Conservation (phyloP, 2,888 invertebrate species). For the Harmothoe impar region DNA sequence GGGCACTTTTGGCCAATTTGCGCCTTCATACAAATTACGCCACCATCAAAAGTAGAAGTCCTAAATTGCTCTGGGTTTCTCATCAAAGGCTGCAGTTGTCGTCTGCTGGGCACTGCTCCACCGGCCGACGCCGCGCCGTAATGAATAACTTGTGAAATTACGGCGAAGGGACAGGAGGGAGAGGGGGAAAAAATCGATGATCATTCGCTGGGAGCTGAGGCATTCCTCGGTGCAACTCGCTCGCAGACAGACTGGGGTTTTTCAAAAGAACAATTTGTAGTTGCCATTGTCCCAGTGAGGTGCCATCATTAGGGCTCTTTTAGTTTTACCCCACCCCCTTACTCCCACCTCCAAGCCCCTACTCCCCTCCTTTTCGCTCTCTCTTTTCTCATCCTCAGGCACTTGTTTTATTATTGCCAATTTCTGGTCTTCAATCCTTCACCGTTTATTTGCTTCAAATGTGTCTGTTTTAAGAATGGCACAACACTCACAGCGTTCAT, state of each 20-base stretch:
- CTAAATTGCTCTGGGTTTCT: slow-evolving; percentile 36
- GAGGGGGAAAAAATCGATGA: slow-evolving; percentile 44
- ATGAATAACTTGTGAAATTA: slow-evolving; percentile 58
- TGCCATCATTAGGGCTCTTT: slow-evolving; percentile 42
- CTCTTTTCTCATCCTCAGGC: slow-evolving; percentile 47
- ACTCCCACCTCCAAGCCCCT: background rate
- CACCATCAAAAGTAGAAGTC: slow-evolving; percentile 52
- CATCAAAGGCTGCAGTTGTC: slow-evolving; percentile 38
- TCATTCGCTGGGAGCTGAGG: slow-evolving; percentile 41
- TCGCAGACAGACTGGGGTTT: slow-evolving; percentile 30
- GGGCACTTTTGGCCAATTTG: slow-evolving; percentile 57
- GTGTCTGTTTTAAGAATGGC: background rate
- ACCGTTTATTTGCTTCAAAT: slow-evolving; percentile 16
- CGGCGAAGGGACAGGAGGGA: background rate
- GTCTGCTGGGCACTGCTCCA: slow-evolving; percentile 33
- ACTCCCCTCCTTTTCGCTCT: slow-evolving; percentile 18
- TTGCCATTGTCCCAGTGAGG: slow-evolving; percentile 46
- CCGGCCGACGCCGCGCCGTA: slow-evolving; percentile 5
- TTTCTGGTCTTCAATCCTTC: slow-evolving; percentile 13
- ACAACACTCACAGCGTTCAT: too few species aligned
- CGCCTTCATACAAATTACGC: slow-evolving; percentile 54
- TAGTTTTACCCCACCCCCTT: slow-evolving; percentile 24
- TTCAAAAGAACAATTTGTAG: slow-evolving; percentile 58
- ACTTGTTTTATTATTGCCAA: slow-evolving; percentile 55
- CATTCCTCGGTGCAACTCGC: slow-evolving; percentile 10